These are phyloP conservation scores for Chrysolina americana DNA, from an alignment of 2,888 invertebrate species.

Conservation along the genomic window DNA sequence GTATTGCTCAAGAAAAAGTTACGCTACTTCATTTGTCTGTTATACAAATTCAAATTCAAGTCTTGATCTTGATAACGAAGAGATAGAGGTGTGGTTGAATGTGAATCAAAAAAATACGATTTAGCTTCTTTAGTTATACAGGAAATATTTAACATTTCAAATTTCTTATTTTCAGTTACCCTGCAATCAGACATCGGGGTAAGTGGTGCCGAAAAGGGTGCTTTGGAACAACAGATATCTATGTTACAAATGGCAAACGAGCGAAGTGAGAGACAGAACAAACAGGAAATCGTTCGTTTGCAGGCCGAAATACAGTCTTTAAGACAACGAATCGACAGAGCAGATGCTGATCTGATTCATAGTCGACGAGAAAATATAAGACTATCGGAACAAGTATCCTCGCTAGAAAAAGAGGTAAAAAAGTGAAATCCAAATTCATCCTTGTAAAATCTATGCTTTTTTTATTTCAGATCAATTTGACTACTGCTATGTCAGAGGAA, in stretches of 20 bases:
- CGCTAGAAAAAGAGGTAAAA: slow-evolving; percentile 84
- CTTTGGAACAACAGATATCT: slow-evolving; percentile 85
- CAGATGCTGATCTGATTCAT: slow-evolving; percentile 86
- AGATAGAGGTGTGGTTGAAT: too few species aligned
- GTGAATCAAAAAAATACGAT: too few species aligned
- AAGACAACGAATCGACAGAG: slow-evolving; percentile 83
- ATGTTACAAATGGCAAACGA: slow-evolving; percentile 77
- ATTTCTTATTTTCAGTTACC: slow-evolving; percentile 72
- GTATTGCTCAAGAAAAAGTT: too few species aligned
- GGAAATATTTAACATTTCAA: too few species aligned
- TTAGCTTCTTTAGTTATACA: too few species aligned
- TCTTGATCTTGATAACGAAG: too few species aligned
- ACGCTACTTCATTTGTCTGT: too few species aligned
- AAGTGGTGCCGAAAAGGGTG: slow-evolving; percentile 83
- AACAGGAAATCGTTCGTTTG: slow-evolving; percentile 82
- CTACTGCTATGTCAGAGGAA: slow-evolving; percentile 65
- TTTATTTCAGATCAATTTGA: slow-evolving; percentile 63
- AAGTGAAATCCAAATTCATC: neutral
- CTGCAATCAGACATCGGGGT: slow-evolving; percentile 85
- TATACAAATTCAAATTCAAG: too few species aligned
- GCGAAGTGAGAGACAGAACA: slow-evolving; percentile 81
- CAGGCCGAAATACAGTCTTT: slow-evolving; percentile 84
- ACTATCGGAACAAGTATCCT: slow-evolving; percentile 83
- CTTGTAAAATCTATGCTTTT: slow-evolving; percentile 21
- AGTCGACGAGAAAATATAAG: slow-evolving; percentile 85